Conservation (phyloP, 2,797 vertebrate species). For the Anguilla megastoma region DNA sequence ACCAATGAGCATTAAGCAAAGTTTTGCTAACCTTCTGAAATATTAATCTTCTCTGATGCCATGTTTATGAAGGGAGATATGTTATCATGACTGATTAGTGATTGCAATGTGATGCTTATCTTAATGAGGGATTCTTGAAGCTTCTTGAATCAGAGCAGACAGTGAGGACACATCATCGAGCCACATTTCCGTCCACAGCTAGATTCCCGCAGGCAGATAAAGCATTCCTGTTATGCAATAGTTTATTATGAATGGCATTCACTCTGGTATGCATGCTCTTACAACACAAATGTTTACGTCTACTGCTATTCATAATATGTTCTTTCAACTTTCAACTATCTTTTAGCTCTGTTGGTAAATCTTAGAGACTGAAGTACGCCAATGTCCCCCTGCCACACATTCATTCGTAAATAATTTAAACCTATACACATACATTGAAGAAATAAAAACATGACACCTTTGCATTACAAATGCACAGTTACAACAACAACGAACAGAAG, state of each 20-base stretch:
- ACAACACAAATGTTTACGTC: neutral
- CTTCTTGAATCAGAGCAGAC: neutral
- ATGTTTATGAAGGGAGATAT: neutral
- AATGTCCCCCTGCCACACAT: neutral
- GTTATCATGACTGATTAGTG: neutral
- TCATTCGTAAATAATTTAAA: neutral
- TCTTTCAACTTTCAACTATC: neutral
- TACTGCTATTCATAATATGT: neutral
- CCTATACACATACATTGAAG: neutral
- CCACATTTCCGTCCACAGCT: neutral
- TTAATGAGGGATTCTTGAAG: neutral
- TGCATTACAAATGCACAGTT: neutral
- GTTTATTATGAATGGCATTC: conserved; percentile 7
- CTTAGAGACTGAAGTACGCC: neutral
- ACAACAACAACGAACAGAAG: neutral
- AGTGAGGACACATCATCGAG: neutral
- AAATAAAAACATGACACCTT: neutral
- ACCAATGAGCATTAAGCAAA: neutral
- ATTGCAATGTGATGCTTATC: neutral
- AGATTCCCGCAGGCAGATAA: neutral
- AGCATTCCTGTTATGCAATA: neutral
- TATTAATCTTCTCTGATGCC: neutral
- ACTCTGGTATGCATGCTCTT: neutral
- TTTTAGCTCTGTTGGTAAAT: neutral
- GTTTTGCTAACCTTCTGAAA: neutral